Evolutionary conservation across 2,888 invertebrate species (phyloP).

Genomic region (Pocota personata): DNA sequence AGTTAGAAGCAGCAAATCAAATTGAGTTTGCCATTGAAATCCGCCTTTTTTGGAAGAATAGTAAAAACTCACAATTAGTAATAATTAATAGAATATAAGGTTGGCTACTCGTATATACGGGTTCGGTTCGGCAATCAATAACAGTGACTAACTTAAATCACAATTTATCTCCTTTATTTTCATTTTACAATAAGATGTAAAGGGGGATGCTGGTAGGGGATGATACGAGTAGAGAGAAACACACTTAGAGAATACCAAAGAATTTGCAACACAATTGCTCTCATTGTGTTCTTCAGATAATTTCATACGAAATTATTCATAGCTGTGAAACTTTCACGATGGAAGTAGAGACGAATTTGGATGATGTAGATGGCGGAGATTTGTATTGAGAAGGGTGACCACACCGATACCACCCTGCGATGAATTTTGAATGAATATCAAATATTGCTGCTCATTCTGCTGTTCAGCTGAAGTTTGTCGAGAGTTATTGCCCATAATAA

Average conservation of each 20-base stretch:
- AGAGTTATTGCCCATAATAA: slow-evolving; percentile 41
- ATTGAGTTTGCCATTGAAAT: too few species aligned
- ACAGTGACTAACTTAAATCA: slow-evolving; percentile 73
- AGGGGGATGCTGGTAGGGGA: slow-evolving; percentile 29
- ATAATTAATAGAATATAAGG: slow-evolving; percentile 41
- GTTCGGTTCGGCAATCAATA: slow-evolving; percentile 61
- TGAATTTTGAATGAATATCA: slow-evolving; percentile 80
- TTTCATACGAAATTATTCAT: slow-evolving; percentile 4
- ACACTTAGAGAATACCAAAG: not conserved
- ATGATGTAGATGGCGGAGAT: slow-evolving; percentile 46
- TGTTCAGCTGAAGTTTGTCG: slow-evolving; percentile 12
- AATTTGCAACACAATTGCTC: not conserved
- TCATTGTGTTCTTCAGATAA: not conserved
- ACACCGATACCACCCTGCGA: slow-evolving; percentile 81
- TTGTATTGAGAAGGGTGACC: slow-evolving; percentile 80
- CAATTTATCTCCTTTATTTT: slow-evolving; percentile 66
- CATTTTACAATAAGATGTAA: slow-evolving; percentile 56
- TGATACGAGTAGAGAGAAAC: slow-evolving; percentile 3
- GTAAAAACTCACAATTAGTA: slow-evolving; percentile 52
- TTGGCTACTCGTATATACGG: slow-evolving; percentile 23
- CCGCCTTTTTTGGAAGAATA: too few species aligned
- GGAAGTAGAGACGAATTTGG: slow-evolving; percentile 31
- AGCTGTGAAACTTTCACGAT: slow-evolving; percentile 57
- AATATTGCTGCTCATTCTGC: slow-evolving; percentile 73
- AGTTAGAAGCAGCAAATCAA: not conserved